phyloP scores from a whole-genome alignment of 2,797 vertebrate genomes.

The Amniataba percoides region DNA sequence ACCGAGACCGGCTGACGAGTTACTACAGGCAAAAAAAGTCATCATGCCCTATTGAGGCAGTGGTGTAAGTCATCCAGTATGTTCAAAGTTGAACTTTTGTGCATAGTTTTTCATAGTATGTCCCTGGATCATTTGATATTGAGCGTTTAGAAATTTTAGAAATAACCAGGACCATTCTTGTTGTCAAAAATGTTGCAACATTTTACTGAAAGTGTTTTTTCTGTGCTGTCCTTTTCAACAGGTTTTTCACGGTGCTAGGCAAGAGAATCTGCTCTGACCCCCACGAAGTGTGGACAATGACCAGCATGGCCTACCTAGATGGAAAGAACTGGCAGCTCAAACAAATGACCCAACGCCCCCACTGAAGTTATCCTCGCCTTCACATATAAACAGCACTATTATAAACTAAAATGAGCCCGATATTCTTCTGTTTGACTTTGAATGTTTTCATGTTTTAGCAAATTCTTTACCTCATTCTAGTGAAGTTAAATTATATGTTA shows the following conservation, averaged over 20 bases:
- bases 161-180: not conserved
- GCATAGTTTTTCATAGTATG: not conserved
- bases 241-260: slow-evolving; percentile 63
- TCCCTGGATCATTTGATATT: not conserved
- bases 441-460: slow-evolving; percentile 4
- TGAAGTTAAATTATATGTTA: not conserved
- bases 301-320: slow-evolving; percentile 69
- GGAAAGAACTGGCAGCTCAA: slow-evolving; percentile 17
- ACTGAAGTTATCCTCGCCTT: not conserved
- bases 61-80: slow-evolving; percentile 74
- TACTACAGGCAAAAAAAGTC: slow-evolving; percentile 60
- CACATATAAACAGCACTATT: not conserved
- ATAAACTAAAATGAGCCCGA: not conserved
- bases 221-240: slow-evolving; percentile 48
- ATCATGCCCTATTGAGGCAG: slow-evolving; percentile 44
- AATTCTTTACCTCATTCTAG: slow-evolving; percentile 7
- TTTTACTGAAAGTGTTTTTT: slow-evolving; percentile 18
- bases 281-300: slow-evolving; percentile 46
- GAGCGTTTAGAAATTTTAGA: not conserved
- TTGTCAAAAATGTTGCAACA: not conserved
- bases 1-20: not conserved
- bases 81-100: not conserved
- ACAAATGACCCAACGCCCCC: too few relatives aligned
- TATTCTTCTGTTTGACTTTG: not conserved
- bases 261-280: slow-evolving; percentile 71